Conservation (phyloP, 2,888 invertebrate species). For the Hypercompe scribonia region DNA sequence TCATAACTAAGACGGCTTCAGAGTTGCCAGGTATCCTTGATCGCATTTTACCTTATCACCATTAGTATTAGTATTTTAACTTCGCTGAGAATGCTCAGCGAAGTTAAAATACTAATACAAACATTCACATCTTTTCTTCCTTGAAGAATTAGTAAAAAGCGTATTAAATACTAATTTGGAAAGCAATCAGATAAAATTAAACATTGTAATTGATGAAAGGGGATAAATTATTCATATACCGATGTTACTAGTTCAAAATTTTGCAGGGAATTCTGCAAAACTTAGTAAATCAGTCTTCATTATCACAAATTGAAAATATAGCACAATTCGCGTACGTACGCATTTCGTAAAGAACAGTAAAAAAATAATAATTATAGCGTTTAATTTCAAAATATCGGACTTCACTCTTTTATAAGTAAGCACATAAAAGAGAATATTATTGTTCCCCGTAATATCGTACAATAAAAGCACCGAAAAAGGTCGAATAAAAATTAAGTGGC, state of each 20-base stretch:
- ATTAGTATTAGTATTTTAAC: too few relatives aligned
- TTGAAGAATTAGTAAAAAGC: neutral
- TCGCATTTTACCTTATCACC: neutral
- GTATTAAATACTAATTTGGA: too few relatives aligned
- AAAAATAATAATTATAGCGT: neutral
- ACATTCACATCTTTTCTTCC: neutral
- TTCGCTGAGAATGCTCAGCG: too few relatives aligned
- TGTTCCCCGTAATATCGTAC: slow-evolving; percentile 11
- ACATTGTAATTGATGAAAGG: neutral
- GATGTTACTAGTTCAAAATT: neutral
- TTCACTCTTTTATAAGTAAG: slow-evolving; percentile 11
- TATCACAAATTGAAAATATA: neutral
- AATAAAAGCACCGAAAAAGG: slow-evolving; percentile 20
- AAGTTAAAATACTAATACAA: neutral
- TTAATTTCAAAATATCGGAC: slow-evolving; percentile 9
- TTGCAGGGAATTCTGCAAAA: neutral
- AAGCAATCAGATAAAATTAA: too few relatives aligned
- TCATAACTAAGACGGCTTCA: neutral
- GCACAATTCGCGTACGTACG: neutral
- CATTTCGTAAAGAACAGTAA: neutral
- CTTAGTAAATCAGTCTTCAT: neutral
- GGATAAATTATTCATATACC: neutral
- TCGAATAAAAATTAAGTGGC: slow-evolving; percentile 27
- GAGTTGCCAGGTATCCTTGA: neutral
- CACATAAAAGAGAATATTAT: slow-evolving; percentile 17